phyloP scores from a whole-genome alignment of 2,797 vertebrate genomes.

The Takifugu ocellatus region DNA sequence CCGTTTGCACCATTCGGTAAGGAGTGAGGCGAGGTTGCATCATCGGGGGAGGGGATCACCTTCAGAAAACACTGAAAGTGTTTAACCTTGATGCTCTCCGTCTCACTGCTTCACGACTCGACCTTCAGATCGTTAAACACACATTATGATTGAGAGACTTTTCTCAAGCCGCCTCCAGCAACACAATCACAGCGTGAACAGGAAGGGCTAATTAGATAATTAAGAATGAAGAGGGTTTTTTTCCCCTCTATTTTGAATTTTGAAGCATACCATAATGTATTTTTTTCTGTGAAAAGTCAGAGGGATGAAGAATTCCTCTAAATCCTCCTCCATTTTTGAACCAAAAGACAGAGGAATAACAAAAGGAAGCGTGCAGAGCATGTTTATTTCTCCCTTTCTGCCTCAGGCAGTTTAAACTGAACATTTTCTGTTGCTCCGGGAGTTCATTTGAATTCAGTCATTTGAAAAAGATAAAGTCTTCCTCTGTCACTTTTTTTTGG shows the following conservation, averaged over 20 bases:
- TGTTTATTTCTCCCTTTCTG: conserved; percentile 54
- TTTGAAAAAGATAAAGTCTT: conserved; percentile 67
- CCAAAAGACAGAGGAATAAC: conserved; percentile 45
- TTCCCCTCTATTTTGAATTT: too few relatives aligned
- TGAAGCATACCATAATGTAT: not conserved
- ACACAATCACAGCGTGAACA: too few relatives aligned
- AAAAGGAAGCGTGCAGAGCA: conserved; percentile 50
- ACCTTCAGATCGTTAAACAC: conserved; percentile 5
- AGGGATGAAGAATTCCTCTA: conserved; percentile 24
- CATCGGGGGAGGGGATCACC: conserved; percentile 58
- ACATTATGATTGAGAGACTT: conserved; percentile 2
- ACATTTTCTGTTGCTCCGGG: conserved; percentile 53
- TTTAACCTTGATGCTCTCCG: conserved; percentile 56
- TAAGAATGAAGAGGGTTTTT: too few relatives aligned
- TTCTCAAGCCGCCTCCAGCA: too few relatives aligned
- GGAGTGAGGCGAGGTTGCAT: conserved; percentile 64
- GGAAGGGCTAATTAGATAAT: too few relatives aligned
- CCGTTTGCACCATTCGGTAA: conserved; percentile 61
- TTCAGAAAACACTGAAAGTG: conserved; percentile 57
- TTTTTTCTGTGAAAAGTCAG: conserved; percentile 23
- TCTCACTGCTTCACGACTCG: not conserved
- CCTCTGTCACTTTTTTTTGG: conserved; percentile 30
- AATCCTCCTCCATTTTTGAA: conserved; percentile 43
- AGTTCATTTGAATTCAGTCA: conserved; percentile 69
- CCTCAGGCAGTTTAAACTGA: conserved; percentile 58